Conservation (phyloP, 2,113 vertebrate species). For the Pteropus alecto region DNA sequence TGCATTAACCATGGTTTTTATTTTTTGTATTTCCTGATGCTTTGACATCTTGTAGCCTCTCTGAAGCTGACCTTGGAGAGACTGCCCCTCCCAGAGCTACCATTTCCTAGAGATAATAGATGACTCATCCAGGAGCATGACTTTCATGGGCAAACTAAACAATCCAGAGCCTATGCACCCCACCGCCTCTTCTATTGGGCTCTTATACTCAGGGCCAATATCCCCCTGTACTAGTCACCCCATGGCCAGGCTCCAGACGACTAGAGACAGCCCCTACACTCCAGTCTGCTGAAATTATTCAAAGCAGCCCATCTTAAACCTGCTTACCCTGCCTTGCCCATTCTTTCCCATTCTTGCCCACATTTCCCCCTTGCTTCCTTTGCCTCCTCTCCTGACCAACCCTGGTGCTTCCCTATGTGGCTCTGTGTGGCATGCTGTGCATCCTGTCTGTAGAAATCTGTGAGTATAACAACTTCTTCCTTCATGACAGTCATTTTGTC, state of each 20-base stretch:
- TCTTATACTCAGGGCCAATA: too few species aligned
- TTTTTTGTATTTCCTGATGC: not conserved
- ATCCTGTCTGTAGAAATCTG: not conserved
- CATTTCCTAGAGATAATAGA: not conserved
- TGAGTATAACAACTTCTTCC: not conserved
- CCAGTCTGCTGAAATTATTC: not conserved
- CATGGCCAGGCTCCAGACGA: not conserved
- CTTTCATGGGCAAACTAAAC: not conserved
- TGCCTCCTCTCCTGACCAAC: not conserved
- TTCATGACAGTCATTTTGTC: not conserved
- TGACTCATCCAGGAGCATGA: not conserved
- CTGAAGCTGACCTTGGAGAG: not conserved
- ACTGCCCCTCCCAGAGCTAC: not conserved
- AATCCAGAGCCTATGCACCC: not conserved
- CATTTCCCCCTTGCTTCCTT: not conserved
- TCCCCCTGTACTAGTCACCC: not conserved
- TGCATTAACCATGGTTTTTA: not conserved
- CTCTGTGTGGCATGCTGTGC: fast-evolving
- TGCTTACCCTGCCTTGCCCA: not conserved
- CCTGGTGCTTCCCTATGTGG: not conserved
- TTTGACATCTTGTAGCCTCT: not conserved
- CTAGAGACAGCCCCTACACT: not conserved
- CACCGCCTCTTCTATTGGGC: not conserved
- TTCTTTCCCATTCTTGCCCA: not conserved
- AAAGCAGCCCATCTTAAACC: not conserved